Conservation (phyloP, 2,888 invertebrate genomes). For the Ectemnius lituratus region DNA sequence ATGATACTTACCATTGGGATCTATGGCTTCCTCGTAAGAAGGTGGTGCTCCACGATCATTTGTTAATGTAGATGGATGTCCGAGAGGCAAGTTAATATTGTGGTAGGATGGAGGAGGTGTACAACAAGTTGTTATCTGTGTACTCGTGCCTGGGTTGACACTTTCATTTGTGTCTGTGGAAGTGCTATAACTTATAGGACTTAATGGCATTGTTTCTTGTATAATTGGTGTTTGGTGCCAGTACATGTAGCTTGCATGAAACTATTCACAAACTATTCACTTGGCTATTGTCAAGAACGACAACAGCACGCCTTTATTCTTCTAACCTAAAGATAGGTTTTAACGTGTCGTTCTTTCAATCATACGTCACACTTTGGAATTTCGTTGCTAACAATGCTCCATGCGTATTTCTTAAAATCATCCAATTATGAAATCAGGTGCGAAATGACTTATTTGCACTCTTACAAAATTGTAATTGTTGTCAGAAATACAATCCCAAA, state of each 20-base stretch:
- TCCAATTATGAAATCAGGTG: not conserved
- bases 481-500: constrained; percentile 21
- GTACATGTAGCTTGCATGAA: constrained; percentile 45
- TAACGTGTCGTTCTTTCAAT: not conserved
- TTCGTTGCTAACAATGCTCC: constrained; percentile 6
- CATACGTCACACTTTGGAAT: not conserved
- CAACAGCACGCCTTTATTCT: constrained; percentile 28
- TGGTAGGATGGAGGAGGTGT: constrained; percentile 70
- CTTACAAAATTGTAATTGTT: not conserved
- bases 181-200: constrained; percentile 48
- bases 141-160: constrained; percentile 57
- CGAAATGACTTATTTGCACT: not conserved
- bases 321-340: constrained; percentile 41
- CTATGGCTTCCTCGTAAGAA: constrained; percentile 82
- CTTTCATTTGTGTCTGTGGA: constrained; percentile 49
- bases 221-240: constrained; percentile 36
- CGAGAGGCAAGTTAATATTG: constrained; percentile 66
- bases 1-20: constrained; percentile 79
- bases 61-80: constrained; percentile 61
- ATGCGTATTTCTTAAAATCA: not conserved
- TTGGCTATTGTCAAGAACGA: constrained; percentile 17
- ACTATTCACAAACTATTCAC: constrained; percentile 3
- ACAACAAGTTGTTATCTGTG: constrained; percentile 61
- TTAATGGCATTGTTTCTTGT: constrained; percentile 64
- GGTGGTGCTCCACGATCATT: constrained; percentile 80